Base-by-base conservation (phyloP, 2,113 vertebrate species). In the Entosphenus tridentatus region DNA sequence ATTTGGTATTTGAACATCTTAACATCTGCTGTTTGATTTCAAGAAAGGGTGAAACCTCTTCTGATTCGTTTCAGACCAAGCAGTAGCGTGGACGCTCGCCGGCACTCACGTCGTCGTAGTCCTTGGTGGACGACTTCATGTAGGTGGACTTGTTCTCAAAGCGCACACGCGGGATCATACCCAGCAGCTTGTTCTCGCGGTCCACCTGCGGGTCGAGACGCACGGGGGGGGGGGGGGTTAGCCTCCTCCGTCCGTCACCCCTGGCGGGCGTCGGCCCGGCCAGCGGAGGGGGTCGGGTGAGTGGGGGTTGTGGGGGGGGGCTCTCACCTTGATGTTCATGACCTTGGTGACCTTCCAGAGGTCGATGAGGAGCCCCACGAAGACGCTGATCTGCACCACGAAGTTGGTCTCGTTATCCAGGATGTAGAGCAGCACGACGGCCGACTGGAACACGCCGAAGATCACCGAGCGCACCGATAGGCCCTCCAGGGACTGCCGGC, bases 271-370 rank as follows among this genome's bases (percentile, higher is more conserved):
- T 5, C 39, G 39, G 39, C 39, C 39, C 39, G 39, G 39, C 39
- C 39, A 39, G 39, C 39, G 39, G 39, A 39, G 39, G 39, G 39
- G 39, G 39, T 1, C 39, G 39, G 39, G 39, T 39, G 39, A 2
- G 39, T 39, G 39, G 39, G 39, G 6, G 39, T 21, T 21, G 39
- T 39, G 39, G 16, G 62, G 8, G 58, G 58, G 58, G 62, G 10
- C 3, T 9, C 87, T 82, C 73, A 95, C 89, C 82, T 73, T 83
- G 72, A 96, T 86, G 0, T 96, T 89, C 88, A 96, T 95, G 79
- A 96, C 91, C 77, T 96, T 96, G 69, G 91, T 96, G 77, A 96
- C 95, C 81, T 96, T 96, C 91, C 91, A 96, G 77, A 96, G 81
- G 75, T 96, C 91, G 2, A 96, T 96, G 55, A 96, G 86, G 58